phyloP scores from a whole-genome alignment of 2,113 vertebrate genomes.

The Archilochus colubris region DNA sequence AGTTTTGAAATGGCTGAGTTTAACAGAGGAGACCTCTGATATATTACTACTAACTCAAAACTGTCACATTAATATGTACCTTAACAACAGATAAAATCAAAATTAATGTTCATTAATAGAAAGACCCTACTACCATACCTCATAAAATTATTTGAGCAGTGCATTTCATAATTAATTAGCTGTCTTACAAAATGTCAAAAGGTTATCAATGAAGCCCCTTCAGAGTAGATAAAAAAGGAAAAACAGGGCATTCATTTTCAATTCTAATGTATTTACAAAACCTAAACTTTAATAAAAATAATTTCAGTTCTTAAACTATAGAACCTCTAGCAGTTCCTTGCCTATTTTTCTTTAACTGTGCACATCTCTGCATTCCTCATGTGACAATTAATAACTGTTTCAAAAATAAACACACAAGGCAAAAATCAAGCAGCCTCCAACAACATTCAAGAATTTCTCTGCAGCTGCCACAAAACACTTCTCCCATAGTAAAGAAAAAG shows the following conservation, averaged over 20 bases:
- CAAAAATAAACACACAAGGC: not conserved
- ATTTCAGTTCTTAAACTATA: not conserved
- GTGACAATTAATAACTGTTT: not conserved
- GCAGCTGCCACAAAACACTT: not conserved
- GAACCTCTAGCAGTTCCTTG: not conserved
- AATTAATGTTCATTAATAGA: not conserved
- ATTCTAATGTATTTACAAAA: not conserved
- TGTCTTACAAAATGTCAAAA: not conserved
- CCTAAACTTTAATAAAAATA: not conserved
- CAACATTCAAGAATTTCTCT: not conserved
- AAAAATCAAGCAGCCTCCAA: not conserved
- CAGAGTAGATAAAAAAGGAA: not conserved
- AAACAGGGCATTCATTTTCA: not conserved
- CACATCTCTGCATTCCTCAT: not conserved
- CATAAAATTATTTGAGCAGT: not conserved
- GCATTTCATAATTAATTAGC: not conserved
- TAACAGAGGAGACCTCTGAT: not conserved
- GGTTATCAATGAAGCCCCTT: conserved; percentile 3
- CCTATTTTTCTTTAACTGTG: not conserved
- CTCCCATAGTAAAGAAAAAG: not conserved
- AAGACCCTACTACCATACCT: not conserved
- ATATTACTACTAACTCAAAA: not conserved
- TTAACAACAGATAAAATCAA: not conserved
- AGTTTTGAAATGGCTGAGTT: not conserved
- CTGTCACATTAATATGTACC: not conserved